These are phyloP conservation scores for Chrysocyon brachyurus DNA, from an alignment of 2,797 vertebrate genomes.

Conservation along the genomic window DNA sequence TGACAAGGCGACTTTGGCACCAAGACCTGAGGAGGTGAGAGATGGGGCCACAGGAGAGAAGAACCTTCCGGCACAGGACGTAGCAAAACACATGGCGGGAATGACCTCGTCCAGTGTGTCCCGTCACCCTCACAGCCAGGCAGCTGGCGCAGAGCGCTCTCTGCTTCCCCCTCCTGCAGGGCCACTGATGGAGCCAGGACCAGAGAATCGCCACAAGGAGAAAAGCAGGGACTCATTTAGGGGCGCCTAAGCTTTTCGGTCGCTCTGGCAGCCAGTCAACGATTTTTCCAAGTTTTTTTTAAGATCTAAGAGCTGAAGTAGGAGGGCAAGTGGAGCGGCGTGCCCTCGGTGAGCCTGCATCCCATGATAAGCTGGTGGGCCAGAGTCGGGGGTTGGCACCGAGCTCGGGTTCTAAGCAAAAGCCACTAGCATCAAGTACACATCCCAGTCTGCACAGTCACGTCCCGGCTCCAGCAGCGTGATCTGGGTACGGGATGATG, in stretches of 20 bases:
- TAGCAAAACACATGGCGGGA: neutral
- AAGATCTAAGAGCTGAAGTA: slow-evolving; percentile 82
- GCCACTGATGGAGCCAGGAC: neutral
- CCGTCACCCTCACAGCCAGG: neutral
- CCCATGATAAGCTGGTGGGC: neutral
- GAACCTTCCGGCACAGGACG: neutral
- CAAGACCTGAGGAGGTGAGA: neutral
- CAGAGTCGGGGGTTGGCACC: neutral
- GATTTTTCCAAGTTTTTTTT: slow-evolving; percentile 81
- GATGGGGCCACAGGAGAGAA: neutral
- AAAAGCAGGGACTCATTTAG: slow-evolving; percentile 22
- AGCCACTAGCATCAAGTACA: neutral
- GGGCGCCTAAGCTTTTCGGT: slow-evolving; percentile 70
- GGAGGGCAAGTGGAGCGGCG: slow-evolving; percentile 31
- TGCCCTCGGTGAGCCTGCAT: neutral
- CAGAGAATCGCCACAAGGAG: neutral
- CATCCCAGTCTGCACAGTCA: neutral
- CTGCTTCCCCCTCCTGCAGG: slow-evolving; percentile 48
- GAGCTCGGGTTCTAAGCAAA: neutral
- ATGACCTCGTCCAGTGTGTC: neutral
- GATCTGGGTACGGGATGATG: neutral
- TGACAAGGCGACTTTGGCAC: neutral
- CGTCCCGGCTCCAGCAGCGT: neutral
- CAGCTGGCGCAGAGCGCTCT: slow-evolving; percentile 13
- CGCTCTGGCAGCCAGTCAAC: slow-evolving; percentile 76